Evolutionary conservation across 2,888 invertebrate genomes (phyloP).

Genomic region (Anthoptus insignis): DNA sequence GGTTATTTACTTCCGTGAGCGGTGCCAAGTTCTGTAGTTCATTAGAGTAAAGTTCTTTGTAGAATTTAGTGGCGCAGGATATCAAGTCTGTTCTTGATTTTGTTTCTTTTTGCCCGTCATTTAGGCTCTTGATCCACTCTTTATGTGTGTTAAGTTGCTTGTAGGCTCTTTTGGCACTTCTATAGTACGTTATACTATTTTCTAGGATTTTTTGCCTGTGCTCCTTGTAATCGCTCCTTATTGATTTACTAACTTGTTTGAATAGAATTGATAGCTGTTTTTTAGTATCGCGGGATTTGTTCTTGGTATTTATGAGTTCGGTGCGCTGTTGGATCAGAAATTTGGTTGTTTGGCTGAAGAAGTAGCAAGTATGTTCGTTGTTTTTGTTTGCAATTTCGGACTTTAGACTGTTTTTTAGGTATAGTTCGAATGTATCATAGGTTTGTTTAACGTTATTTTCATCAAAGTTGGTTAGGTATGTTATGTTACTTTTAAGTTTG

Average conservation of each 20-base stretch:
- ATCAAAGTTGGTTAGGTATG: no score
- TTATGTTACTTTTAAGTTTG: background rate
- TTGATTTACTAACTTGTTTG: slow-evolving; percentile 25
- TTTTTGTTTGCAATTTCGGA: background rate
- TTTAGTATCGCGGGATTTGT: slow-evolving; percentile 11
- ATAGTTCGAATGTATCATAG: background rate
- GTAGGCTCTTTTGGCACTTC: slow-evolving; percentile 29
- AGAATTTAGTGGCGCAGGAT: slow-evolving; percentile 19
- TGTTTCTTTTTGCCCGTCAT: slow-evolving; percentile 8
- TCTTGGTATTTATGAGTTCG: slow-evolving; percentile 14
- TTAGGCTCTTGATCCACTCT: slow-evolving; percentile 26
- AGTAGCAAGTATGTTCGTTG: slow-evolving; percentile 6
- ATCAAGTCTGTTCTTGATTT: slow-evolving; percentile 27
- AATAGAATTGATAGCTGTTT: slow-evolving; percentile 19
- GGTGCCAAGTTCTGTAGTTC: background rate
- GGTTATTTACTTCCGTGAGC: background rate
- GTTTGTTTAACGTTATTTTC: background rate
- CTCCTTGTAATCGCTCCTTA: slow-evolving; percentile 11
- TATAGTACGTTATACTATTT: slow-evolving; percentile 9
- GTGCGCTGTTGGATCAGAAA: slow-evolving; percentile 5
- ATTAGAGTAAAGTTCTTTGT: slow-evolving; percentile 17
- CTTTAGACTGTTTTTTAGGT: background rate
- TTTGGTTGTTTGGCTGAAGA: slow-evolving; percentile 9
- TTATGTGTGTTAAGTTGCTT: slow-evolving; percentile 27
- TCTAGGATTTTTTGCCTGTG: slow-evolving; percentile 24